phyloP scores from a whole-genome alignment of 2,797 vertebrate species.

The Schizopygopsis malacanthus region DNA sequence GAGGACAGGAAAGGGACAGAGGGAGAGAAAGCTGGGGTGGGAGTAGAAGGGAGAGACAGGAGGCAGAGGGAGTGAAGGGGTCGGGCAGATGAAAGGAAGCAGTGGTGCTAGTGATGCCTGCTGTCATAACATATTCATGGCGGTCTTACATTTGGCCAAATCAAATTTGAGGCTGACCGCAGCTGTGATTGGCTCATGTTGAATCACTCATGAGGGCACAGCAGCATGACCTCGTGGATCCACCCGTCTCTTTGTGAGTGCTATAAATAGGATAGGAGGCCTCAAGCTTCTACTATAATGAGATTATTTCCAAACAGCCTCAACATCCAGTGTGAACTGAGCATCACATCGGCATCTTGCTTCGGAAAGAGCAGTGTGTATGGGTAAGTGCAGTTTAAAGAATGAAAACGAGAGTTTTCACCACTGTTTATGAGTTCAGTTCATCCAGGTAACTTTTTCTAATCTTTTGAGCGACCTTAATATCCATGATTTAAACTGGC shows the following conservation, averaged over 20 bases:
- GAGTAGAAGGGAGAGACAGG: slow-evolving; percentile 38
- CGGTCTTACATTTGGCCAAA: slow-evolving; percentile 68
- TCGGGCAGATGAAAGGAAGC: slow-evolving; percentile 33
- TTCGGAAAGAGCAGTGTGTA: slow-evolving; percentile 38
- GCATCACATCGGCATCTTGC: slow-evolving; percentile 68
- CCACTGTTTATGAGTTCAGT: not conserved
- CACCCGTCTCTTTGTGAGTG: slow-evolving; percentile 62
- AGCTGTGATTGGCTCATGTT: slow-evolving; percentile 63
- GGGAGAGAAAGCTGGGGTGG: slow-evolving; percentile 60
- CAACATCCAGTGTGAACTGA: slow-evolving; percentile 73
- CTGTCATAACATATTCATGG: slow-evolving; percentile 65
- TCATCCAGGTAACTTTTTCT: not conserved
- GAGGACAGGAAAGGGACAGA: slow-evolving; percentile 27
- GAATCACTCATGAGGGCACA: slow-evolving; percentile 59
- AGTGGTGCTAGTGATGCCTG: slow-evolving; percentile 37
- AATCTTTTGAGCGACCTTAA: not conserved
- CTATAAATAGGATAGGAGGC: slow-evolving; percentile 79
- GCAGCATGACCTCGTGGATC: slow-evolving; percentile 58
- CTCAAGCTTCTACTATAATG: slow-evolving; percentile 75
- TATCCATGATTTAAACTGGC: not conserved
- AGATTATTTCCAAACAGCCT: slow-evolving; percentile 80
- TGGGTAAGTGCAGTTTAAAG: not conserved
- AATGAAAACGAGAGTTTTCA: not conserved
- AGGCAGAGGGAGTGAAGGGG: slow-evolving; percentile 27
- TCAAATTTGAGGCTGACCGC: slow-evolving; percentile 64